A percentile compares a stretch with the other conserved stretches of the same genome.
phyloP scores from a whole-genome alignment of 2,113 vertebrate species.

The Myrmecobius fasciatus region DNA sequence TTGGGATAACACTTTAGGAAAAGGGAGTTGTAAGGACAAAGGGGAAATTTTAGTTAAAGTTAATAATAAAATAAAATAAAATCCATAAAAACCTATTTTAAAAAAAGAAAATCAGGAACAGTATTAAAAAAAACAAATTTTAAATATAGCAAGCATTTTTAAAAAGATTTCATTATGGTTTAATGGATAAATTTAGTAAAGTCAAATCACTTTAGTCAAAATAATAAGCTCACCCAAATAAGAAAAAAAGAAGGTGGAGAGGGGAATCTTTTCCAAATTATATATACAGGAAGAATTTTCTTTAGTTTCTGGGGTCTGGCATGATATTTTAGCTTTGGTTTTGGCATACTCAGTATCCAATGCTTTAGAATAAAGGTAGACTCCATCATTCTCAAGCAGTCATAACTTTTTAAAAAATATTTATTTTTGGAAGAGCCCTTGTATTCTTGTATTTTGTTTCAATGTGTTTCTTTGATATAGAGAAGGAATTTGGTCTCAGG shows the following conservation, averaged over 20 bases:
- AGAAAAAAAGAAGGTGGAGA: not conserved
- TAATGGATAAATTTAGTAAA: not conserved
- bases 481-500: not conserved
- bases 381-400: not conserved
- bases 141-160: not conserved
- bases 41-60: not conserved
- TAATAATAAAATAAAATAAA: too few relatives aligned
- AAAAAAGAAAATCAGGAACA: not conserved
- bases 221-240: not conserved
- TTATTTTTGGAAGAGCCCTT: not conserved
- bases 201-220: not conserved
- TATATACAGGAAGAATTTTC: not conserved
- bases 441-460: not conserved
- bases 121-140: not conserved
- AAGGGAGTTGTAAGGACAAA: not conserved
- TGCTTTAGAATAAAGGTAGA: not conserved
- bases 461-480: not conserved
- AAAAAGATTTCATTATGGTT: not conserved
- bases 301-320: not conserved
- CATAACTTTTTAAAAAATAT: not conserved
- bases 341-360: not conserved
- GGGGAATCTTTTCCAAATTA: not conserved
- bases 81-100: not conserved
- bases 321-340: not conserved
- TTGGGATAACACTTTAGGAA: not conserved